Base-by-base conservation (phyloP, 2,797 vertebrate species). In the Decapterus maruadsi region DNA sequence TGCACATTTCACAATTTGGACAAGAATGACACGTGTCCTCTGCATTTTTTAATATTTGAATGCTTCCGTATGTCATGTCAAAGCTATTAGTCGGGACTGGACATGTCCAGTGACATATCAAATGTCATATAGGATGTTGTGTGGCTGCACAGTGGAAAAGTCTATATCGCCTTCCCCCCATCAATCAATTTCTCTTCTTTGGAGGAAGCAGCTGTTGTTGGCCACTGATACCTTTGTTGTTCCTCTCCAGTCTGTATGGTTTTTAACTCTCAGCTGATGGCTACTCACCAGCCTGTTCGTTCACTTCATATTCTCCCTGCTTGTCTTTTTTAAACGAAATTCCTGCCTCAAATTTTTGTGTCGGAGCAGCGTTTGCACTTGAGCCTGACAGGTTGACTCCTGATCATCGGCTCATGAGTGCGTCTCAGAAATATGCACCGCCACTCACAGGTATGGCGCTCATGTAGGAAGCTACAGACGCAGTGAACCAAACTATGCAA, bases 131-230 rank as follows among this genome's bases (percentile, higher is more conserved):
- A 68, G 73, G 78, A 81, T 86, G 80, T 76, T 77, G 80, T 80
- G 68, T 72, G 70, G 78, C 75, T 81, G 66, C 73, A 72, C 71
- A 61, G 71, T 77, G 67, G 73, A 87, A 76, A 77, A 69, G 78
- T 72, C 71, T 56, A 67, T 90, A 89, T 91, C 78, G 19, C 68
- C 61, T 90, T 89, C 66, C 75, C 34, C 34, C 42, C 72, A 82
- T 89, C 75, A 78, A 72, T 90, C 82, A 85, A 75, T 81, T 16
- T 8, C 62, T 26, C 53, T 83, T 89, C 61, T 91, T 46, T 73
- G 73, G 87, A 88, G 92, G 89, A 93, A 91, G 87, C 77, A 93
- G 90, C 92, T 93, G 91, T 89, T 92, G 83, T 64, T 61, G 59
- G 88, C 77, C 74, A 86, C 78, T 87, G 86, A 92, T 89, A 88